Percentiles rank a stretch among this genome's conserved stretches.
Evolutionary conservation across 2,797 vertebrate genomes (phyloP).

Genomic region (Caiman crocodilus): DNA sequence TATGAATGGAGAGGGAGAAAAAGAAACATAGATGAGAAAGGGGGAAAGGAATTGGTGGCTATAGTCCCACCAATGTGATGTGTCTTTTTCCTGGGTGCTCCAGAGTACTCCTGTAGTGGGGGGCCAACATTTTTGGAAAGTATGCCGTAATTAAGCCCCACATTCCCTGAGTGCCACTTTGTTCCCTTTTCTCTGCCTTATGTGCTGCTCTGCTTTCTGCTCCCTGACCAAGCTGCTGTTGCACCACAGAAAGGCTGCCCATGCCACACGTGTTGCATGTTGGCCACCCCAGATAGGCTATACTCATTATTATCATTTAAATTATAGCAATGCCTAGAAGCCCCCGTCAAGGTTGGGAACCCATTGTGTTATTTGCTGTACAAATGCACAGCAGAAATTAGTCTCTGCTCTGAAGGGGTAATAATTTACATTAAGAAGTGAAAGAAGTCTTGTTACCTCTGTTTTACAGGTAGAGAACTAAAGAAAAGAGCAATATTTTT

Average conservation of each 20-base stretch:
- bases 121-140: too few species aligned
- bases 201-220: too few species aligned
- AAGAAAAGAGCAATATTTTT: not conserved
- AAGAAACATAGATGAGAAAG: not conserved
- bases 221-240: not conserved
- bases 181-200: too few species aligned
- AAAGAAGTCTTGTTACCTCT: fast-evolving
- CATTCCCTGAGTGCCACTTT: too few species aligned
- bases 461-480: not conserved
- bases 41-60: not conserved
- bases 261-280: too few species aligned
- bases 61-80: too few species aligned
- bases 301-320: too few species aligned
- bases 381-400: fast-evolving
- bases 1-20: not conserved
- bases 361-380: not conserved
- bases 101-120: too few species aligned
- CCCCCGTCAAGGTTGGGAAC: not conserved
- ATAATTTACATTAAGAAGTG: not conserved
- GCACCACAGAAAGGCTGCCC: not conserved
- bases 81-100: too few species aligned
- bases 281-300: too few species aligned
- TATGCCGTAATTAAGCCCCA: too few species aligned
- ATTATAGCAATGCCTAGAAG: not conserved
- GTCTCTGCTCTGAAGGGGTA: not conserved